Percentiles rank a stretch among this genome's conserved stretches.
phyloP scores from a whole-genome alignment of 2,888 invertebrate species.

The Arenicola marina region DNA sequence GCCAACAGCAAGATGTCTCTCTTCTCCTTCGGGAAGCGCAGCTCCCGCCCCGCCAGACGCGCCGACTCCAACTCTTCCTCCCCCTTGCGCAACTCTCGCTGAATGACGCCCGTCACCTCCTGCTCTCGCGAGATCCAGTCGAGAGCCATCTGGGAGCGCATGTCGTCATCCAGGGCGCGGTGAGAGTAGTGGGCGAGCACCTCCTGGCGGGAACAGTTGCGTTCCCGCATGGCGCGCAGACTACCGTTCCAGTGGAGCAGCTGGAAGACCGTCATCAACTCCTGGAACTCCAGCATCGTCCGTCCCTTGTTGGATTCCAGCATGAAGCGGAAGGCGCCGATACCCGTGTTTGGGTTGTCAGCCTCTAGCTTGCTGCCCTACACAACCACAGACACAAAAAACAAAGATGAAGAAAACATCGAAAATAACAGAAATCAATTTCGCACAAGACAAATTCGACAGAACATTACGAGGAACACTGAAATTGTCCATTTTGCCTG shows the following conservation, averaged over 20 bases:
- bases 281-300: conserved; percentile 95
- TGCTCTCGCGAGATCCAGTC: conserved; percentile 85
- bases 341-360: conserved; percentile 77
- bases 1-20: conserved; percentile 90
- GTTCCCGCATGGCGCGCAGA: conserved; percentile 89
- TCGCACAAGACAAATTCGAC: too few relatives aligned
- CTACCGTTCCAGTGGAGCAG: conserved; percentile 97
- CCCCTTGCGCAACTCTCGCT: conserved; percentile 80
- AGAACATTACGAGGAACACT: too few relatives aligned
- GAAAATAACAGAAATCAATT: too few relatives aligned
- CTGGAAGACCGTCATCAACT: conserved; percentile 97
- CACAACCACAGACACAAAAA: too few relatives aligned
- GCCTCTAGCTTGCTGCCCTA: conserved; percentile 58
- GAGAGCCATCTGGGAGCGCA: conserved; percentile 89
- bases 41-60: conserved; percentile 83
- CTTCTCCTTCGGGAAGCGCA: conserved; percentile 93
- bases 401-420: too few relatives aligned
- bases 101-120: conserved; percentile 73
- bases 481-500: too few relatives aligned
- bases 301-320: conserved; percentile 71
- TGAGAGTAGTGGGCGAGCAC: conserved; percentile 88
- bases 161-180: conserved; percentile 88
- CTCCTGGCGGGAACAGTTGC: conserved; percentile 89
- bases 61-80: conserved; percentile 86
- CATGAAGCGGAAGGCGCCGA: conserved; percentile 72